Base-by-base conservation (phyloP, 92 coral and sea anemone species). In the Umimayanthus chanpuru region DNA sequence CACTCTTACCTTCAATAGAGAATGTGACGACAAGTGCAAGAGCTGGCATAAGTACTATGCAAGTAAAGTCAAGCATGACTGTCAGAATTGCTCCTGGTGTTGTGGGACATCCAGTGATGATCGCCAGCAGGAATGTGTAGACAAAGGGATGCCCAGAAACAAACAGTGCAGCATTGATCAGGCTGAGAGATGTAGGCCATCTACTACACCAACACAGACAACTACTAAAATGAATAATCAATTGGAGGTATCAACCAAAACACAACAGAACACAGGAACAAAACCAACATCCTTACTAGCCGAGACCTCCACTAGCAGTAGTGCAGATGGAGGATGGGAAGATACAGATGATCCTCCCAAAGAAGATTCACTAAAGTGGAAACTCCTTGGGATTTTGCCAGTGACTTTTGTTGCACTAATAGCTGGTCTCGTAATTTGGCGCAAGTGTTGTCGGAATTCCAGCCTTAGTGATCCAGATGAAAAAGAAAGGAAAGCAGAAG, bases 61-160 rank as follows among this genome's bases (percentile, higher is more conserved):
- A 56, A 38, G 40, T 40, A 89, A 73, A 0, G 18, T 18, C 36
- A 72, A 9, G 40, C 44, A 58, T 36, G 55, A 68, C 47, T 95
- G 98, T 64, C 91, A 90, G 67, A 85, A 88, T 28, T 95, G 98
- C 77, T 93, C 98, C 3, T 88, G 41, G 41, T 95, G 98, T 85
- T 95, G 98, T 87, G 92, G 93, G 21, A 94, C 90, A 72, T 65
- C 85, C 0, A 18, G 78, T 9, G 96, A 93, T 86, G 83, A 85
- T 4, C 79, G 38, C 25, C 77, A 87, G 55, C 44, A 81, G 32
- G 94, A 92, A 78, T 95, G 98, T 72, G 74, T 76, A 2, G 90
- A 80, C 41, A 90, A 91, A 77, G 92, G 92, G 30, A 88, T 95
- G 94, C 91, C 94, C 2, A 10, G 21, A 14, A 80, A 90, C 43